Percentiles rank a stretch among this genome's conserved stretches.
phyloP scores from a whole-genome alignment of 2,113 vertebrate species.

The Cavia aperea region DNA sequence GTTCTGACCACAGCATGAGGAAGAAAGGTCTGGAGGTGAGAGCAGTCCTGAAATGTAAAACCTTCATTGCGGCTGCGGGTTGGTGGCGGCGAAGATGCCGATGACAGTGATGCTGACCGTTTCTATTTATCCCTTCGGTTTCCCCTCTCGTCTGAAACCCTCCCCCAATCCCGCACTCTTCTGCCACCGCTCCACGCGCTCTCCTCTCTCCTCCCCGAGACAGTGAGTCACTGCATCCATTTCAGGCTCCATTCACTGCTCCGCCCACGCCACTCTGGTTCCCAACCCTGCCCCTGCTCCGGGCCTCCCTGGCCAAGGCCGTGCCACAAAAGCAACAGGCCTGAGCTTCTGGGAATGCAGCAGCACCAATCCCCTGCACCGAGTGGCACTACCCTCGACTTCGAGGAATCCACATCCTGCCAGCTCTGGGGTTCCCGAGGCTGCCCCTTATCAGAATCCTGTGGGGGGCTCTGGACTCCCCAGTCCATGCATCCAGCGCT shows the following conservation, averaged over 20 bases:
- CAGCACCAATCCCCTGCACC: background rate
- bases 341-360: background rate
- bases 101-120: background rate
- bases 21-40: background rate
- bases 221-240: slow-evolving; percentile 40
- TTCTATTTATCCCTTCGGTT: background rate
- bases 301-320: background rate
- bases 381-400: background rate
- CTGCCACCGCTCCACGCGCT: background rate
- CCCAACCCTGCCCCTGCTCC: background rate
- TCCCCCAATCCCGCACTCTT: background rate
- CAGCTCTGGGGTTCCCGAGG: background rate
- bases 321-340: background rate
- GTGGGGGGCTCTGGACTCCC: background rate
- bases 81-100: background rate
- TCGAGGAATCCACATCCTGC: background rate
- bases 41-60: background rate
- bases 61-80: background rate
- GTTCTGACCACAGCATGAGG: background rate
- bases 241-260: slow-evolving; percentile 16
- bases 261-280: slow-evolving; percentile 25
- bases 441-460: background rate
- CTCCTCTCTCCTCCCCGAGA: background rate
- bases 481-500: background rate
- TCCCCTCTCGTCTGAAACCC: background rate